Base-by-base conservation (phyloP, 2,797 vertebrate species). In the Spinibarbus caldwelli region DNA sequence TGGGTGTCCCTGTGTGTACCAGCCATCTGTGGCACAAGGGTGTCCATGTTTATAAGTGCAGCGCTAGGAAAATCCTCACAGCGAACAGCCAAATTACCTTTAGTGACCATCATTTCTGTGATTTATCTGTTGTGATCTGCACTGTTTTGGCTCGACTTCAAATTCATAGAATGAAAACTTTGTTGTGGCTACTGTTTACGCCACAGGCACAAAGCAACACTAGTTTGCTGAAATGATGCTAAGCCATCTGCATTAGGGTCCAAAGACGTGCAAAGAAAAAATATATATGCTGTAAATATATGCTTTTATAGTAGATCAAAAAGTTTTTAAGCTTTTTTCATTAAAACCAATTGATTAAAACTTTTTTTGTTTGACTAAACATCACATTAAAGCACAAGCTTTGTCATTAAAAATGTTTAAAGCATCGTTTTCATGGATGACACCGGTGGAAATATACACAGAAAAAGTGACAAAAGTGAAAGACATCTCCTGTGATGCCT, bases 21-120 rank as follows among this genome's bases (percentile, higher is more conserved):
- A 64, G 57, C 26, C 38, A 64, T 78, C 76, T 78, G 57, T 64
- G 38, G 38, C 38, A 78, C n/a, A 78, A 45, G 54, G 64, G 78
- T 66, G 41, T 34, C 59, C 41, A n/a, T 66, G 59, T 66, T 79
- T 80, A 29, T 62, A 57, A 57, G 49, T 26, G 31, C 15, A 80
- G 77, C 0, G 23, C 38, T 38, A 78, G 57, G 57, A 78, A 78
- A 64, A 45, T 64, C 77, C 41, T 64, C 77, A 31, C n/a, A 41
- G 19, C 77, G 57, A 38, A 38, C 49, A 12, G 29, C 26, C 36
- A 45, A 31, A 43, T 43, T 64, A 45, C 57, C 57, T 45, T 80
- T n/a, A 43, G 29, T 57, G 67, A 81, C 47, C 31, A 4, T 36
- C 5, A 79, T 52, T 47, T 70, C 34, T 52, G 9, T 11, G 12